These are phyloP conservation scores for Tachina grossa DNA, from an alignment of 2,888 invertebrate species.

Conservation along the genomic window DNA sequence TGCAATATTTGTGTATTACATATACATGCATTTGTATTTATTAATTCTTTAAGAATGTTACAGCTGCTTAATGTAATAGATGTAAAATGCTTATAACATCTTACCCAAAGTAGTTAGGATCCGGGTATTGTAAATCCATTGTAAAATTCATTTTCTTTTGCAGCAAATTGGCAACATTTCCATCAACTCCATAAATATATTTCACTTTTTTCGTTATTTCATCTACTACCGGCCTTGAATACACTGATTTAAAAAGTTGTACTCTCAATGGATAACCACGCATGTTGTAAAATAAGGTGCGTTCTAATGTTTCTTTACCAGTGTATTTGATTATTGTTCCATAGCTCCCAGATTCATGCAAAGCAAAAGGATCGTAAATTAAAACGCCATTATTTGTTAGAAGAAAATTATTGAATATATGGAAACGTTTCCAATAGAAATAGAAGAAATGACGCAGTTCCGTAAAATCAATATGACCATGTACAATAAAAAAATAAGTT, in stretches of 20 bases:
- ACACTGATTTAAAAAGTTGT: slow-evolving; percentile 81
- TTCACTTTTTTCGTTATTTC: slow-evolving; percentile 71
- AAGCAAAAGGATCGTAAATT: slow-evolving; percentile 78
- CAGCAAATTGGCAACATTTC: slow-evolving; percentile 76
- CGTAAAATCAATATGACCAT: slow-evolving; percentile 69
- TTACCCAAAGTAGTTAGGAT: slow-evolving; percentile 80
- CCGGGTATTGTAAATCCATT: slow-evolving; percentile 77
- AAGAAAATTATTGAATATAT: slow-evolving; percentile 75
- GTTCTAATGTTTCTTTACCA: slow-evolving; percentile 71
- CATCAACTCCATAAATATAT: slow-evolving; percentile 78
- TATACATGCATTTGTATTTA: too few species aligned
- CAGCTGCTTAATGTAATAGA: not conserved
- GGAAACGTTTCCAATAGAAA: slow-evolving; percentile 74
- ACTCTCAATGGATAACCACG: slow-evolving; percentile 81
- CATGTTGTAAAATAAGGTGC: slow-evolving; percentile 78
- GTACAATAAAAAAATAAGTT: slow-evolving; percentile 75
- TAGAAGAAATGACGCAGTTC: slow-evolving; percentile 74
- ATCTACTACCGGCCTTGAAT: slow-evolving; percentile 76
- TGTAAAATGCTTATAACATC: slow-evolving; percentile 12
- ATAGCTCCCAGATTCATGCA: slow-evolving; percentile 62
- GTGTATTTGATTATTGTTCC: slow-evolving; percentile 75
- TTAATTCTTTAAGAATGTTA: too few species aligned
- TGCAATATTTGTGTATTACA: too few species aligned
- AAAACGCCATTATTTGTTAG: slow-evolving; percentile 74
- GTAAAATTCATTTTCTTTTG: slow-evolving; percentile 79